These are phyloP conservation scores for Portunus trituberculatus DNA, from an alignment of 1,140 invertebrate species.

Conservation along the genomic window DNA sequence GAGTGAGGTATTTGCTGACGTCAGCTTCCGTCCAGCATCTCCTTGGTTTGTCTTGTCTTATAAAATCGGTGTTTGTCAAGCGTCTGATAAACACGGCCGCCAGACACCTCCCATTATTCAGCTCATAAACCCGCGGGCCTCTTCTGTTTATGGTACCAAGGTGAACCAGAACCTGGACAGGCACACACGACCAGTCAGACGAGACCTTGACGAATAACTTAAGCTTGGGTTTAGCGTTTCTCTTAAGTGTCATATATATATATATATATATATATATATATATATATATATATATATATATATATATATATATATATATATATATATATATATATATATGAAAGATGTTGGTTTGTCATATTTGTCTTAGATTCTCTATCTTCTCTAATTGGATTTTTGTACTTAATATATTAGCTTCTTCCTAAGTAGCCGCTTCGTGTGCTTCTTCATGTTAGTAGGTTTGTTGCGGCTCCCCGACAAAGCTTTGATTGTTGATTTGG, in stretches of 20 bases:
- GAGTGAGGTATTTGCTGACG: no score
- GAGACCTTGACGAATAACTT: not conserved
- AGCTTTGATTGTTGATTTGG: not conserved
- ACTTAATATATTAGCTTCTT: not conserved
- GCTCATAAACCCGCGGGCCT: no score
- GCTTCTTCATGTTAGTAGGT: not conserved
- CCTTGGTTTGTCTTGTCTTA: no score
- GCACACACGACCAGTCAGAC: not conserved
- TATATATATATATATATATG: not conserved
- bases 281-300: slow-evolving; percentile 48
- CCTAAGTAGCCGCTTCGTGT: not conserved
- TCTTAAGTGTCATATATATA: not conserved
- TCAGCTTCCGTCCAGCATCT: no score
- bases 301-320: not conserved
- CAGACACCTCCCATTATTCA: no score
- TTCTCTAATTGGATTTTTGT: not conserved
- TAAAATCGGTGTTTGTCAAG: no score
- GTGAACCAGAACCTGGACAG: not conserved
- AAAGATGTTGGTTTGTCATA: not conserved
- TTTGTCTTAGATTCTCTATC: not conserved
- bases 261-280: slow-evolving; percentile 44
- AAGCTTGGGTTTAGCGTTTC: not conserved
- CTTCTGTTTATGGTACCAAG: not conserved
- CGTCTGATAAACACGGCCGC: no score
- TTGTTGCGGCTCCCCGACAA: not conserved